Evolutionary conservation across 2,113 vertebrate species (phyloP), one percentile per base, ranked within the genome.

Genomic region (Colistium nudipinnis): DNA sequence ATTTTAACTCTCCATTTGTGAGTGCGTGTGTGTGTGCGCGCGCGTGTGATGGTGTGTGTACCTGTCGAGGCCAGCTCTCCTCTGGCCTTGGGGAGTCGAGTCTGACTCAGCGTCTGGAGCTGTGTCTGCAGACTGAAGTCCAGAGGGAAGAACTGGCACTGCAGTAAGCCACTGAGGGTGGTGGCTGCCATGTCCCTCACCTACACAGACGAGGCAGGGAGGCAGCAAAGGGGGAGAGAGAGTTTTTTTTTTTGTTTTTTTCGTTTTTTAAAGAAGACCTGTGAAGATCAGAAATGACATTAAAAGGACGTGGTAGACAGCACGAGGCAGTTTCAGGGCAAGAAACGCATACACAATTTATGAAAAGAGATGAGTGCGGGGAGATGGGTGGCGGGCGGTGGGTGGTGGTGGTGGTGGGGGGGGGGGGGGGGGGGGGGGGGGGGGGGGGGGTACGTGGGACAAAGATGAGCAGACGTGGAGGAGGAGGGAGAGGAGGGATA

Each of bases 161-260:
- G 98, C 47, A 99, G 88, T 66, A 99, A 92, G 49, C 97, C 97
- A 44, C 98, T 98, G 45, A 99, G 92, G 0, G 98, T 99, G 74
- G 97, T 99, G 75, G 95, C 95, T 33, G 98, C 97, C 96, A 99
- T 98, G 89, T 98, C 98, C 88, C 98, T 94, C 86, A 98, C 96
- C 98, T 99, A 67, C 20, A 25, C 43, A 33, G 45, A 70, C 55
- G 39, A 20, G n/a, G 38, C 35, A 14, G 8, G 31, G 41, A 8
- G 33, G 36, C 10, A 28, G 22, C 31, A 9, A 0, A 10, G 9
- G 39, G 41, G 25, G 0, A 85, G 4, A 78, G 33, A 49, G 52
- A 55, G 28, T 65, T 2, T 17, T n/a, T n/a, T n/a, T n/a, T n/a
- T n/a, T n/a, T n/a, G n/a, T n/a, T n/a, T n/a, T n/a, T n/a, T n/a